Percentiles rank a stretch among this genome's conserved stretches.
These are phyloP conservation scores for Oceanodroma tethys DNA, from an alignment of 2,113 vertebrate genomes.

Conservation along the genomic window DNA sequence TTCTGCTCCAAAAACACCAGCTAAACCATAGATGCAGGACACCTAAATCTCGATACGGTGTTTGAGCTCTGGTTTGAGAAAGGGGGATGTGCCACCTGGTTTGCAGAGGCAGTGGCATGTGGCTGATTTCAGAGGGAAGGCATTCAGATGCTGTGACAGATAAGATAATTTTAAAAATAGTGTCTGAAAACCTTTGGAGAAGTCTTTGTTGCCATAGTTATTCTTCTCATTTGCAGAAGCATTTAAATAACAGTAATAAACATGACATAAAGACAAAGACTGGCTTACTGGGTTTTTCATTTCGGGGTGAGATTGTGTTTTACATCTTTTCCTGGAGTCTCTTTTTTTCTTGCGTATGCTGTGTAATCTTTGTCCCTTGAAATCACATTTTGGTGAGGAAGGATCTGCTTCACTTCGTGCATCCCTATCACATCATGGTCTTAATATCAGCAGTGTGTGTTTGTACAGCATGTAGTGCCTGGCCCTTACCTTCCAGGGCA, in stretches of 20 bases:
- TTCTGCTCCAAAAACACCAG: not conserved
- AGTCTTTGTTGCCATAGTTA: constrained; percentile 70
- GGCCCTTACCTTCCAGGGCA: not conserved
- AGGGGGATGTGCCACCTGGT: not conserved
- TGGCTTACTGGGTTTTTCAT: not conserved
- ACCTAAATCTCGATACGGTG: not conserved
- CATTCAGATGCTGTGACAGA: constrained; percentile 10
- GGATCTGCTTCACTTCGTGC: not conserved
- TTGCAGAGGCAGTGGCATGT: not conserved
- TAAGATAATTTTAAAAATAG: constrained; percentile 40
- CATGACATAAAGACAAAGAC: not conserved
- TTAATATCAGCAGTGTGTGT: not conserved
- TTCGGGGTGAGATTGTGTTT: not conserved
- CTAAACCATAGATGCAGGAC: not conserved
- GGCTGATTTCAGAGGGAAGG: not conserved
- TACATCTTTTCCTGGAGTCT: not conserved
- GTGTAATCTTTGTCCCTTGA: not conserved
- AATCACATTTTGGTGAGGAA: not conserved
- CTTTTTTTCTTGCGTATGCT: not conserved
- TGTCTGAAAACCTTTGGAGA: constrained; percentile 23
- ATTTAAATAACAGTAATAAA: constrained; percentile 44
- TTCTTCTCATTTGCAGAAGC: constrained; percentile 33
- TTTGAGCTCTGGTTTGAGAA: not conserved
- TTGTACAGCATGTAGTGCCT: not conserved
- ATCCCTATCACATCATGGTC: rapidly evolving